Evolutionary conservation across 35 echinoderm and acorn worm genomes (phyloP).

Genomic region (Amphiura filiformis): DNA sequence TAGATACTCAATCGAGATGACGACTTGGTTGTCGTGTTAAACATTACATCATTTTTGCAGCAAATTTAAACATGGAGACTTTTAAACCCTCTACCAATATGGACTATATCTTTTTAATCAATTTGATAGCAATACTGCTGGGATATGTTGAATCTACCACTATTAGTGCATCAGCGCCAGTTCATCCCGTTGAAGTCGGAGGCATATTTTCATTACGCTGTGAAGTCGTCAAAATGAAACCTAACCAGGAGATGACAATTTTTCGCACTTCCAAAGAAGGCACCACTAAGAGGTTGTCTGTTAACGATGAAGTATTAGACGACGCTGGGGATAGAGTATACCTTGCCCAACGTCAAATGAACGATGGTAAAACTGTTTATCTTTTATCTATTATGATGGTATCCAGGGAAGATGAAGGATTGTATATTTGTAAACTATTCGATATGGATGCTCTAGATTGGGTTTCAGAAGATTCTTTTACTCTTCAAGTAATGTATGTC

Average conservation of each 20-base stretch:
- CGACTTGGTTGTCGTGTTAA: background rate
- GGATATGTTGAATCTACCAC: background rate
- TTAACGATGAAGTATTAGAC: background rate
- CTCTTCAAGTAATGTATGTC: background rate
- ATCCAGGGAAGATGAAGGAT: background rate
- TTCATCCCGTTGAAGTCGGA: background rate
- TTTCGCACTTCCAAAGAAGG: background rate
- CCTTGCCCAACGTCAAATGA: background rate
- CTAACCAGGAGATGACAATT: background rate
- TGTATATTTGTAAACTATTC: background rate
- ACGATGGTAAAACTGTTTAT: background rate
- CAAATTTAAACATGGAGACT: background rate
- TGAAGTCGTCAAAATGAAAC: slow-evolving; percentile 1
- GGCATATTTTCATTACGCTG: background rate
- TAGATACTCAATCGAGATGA: background rate
- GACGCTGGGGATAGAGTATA: background rate
- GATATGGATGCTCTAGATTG: background rate
- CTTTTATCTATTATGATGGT: background rate
- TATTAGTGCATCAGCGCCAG: background rate
- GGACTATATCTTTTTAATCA: background rate
- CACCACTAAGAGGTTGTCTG: background rate
- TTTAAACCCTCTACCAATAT: background rate
- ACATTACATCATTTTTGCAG: background rate
- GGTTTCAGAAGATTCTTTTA: background rate
- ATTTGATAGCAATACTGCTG: background rate